Evolutionary conservation across 2,888 invertebrate species (phyloP).

Genomic region (Neuroscelio doddi): DNA sequence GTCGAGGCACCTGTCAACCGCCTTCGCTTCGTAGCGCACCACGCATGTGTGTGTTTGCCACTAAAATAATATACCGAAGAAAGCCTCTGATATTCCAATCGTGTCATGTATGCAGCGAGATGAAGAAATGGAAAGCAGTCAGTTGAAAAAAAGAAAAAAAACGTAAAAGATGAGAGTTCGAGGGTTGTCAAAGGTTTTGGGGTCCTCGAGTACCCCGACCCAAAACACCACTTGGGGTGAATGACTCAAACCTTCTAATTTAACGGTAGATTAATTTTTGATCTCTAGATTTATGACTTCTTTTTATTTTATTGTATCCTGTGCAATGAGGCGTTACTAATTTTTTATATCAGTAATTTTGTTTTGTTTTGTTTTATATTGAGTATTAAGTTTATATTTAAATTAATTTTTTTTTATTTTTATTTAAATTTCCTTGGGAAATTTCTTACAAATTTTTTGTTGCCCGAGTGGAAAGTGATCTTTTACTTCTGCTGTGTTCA

Average conservation of each 20-base stretch:
- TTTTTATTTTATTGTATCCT: neutral
- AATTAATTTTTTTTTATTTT: too few species aligned
- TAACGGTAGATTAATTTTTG: conserved; percentile 17
- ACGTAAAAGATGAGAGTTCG: conserved; percentile 6
- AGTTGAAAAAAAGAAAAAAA: conserved; percentile 31
- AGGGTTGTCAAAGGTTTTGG: neutral
- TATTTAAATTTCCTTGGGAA: too few species aligned
- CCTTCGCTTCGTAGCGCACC: conserved; percentile 59
- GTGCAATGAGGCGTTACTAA: neutral
- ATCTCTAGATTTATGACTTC: neutral
- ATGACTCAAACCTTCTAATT: conserved; percentile 16
- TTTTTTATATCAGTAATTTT: too few species aligned
- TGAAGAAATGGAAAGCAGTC: conserved; percentile 46
- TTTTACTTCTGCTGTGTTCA: too few species aligned
- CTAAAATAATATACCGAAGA: conserved; percentile 65
- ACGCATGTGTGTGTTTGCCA: conserved; percentile 59
- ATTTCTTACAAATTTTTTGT: too few species aligned
- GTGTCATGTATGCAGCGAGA: conserved; percentile 60
- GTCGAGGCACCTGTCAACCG: conserved; percentile 69
- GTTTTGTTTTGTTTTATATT: too few species aligned
- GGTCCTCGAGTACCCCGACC: neutral
- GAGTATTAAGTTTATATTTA: too few species aligned
- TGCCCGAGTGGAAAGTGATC: too few species aligned
- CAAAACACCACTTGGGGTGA: conserved; percentile 13
- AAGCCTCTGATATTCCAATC: conserved; percentile 58